phyloP scores from a whole-genome alignment of 1,140 invertebrate genomes.

The Belonocnema kinseyi region DNA sequence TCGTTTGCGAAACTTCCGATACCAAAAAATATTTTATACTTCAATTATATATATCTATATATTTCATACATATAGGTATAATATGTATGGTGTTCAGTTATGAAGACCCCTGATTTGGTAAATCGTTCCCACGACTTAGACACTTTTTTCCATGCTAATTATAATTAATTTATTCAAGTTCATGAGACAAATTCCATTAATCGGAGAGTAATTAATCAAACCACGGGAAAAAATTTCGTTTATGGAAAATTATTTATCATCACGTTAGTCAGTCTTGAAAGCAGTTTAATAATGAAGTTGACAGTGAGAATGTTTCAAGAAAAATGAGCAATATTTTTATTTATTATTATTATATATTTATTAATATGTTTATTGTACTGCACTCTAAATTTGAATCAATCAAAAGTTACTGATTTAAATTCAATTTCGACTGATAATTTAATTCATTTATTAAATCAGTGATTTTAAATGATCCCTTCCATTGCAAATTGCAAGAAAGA shows the following conservation, averaged over 20 bases:
- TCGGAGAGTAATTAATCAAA: slow-evolving; percentile 10
- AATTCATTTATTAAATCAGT: no score
- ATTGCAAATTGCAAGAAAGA: no score
- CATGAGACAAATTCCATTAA: slow-evolving; percentile 20
- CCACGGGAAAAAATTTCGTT: neutral
- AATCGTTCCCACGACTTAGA: neutral
- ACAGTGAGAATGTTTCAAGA: no score
- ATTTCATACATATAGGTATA: neutral
- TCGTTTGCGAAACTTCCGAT: slow-evolving; percentile 12
- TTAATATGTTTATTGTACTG: no score
- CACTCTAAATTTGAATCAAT: no score
- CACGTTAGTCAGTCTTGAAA: no score
- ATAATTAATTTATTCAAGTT: slow-evolving; percentile 17
- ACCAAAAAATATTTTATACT: neutral
- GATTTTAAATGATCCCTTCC: no score
- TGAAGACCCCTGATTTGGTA: neutral
- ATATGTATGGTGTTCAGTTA: neutral
- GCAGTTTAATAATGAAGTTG: no score
- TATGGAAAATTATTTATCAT: slow-evolving; percentile 20
- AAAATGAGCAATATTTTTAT: no score
- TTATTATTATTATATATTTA: no score
- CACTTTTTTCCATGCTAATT: slow-evolving; percentile 2
- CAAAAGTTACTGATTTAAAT: no score
- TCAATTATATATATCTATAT: neutral
- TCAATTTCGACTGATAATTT: no score